Percentiles rank a stretch among this genome's conserved stretches.
Evolutionary conservation across 2,797 vertebrate genomes (phyloP).

Genomic region (Morus bassanus): DNA sequence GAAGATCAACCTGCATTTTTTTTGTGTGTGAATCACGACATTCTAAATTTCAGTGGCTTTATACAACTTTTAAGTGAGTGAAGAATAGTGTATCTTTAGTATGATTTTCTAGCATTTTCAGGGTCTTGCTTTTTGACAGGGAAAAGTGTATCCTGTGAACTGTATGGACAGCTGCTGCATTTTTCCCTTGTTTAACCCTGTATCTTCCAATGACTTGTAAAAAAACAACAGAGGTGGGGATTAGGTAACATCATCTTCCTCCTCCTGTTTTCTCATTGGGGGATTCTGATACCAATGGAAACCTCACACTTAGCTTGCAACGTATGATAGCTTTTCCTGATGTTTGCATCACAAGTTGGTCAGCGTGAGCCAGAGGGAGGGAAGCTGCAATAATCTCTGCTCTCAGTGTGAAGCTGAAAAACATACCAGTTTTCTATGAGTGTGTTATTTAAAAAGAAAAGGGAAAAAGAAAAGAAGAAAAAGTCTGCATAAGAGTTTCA

Average conservation of each 20-base stretch:
- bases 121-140: not conserved
- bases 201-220: not conserved
- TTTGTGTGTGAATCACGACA: not conserved
- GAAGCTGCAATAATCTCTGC: not conserved
- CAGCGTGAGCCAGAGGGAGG: not conserved
- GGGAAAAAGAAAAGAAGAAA: not conserved
- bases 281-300: not conserved
- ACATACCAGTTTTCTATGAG: not conserved
- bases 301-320: not conserved
- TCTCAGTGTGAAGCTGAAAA: conserved; percentile 13
- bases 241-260: not conserved
- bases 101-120: not conserved
- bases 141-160: not conserved
- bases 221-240: not conserved
- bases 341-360: not conserved
- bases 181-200: not conserved
- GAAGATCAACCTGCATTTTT: not conserved
- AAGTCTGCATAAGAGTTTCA: not conserved
- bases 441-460: not conserved
- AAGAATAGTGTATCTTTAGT: not conserved
- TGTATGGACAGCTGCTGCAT: not conserved
- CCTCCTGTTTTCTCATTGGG: not conserved
- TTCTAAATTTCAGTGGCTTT: not conserved
- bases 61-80: not conserved
- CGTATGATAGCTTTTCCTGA: not conserved